Base-by-base conservation (phyloP, 2,888 invertebrate genomes). In the Drosophila mulleri region DNA sequence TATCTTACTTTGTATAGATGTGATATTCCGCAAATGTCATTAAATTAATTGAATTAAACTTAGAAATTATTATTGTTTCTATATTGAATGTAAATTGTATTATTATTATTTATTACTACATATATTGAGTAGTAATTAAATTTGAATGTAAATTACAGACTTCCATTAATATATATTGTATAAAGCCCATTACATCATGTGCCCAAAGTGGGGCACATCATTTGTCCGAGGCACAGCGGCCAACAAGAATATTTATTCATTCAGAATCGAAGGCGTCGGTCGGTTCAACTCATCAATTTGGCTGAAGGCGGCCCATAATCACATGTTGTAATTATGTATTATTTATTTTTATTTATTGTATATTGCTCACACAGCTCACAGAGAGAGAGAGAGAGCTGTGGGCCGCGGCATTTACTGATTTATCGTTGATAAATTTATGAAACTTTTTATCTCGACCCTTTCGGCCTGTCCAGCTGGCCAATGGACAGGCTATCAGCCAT, bases 291-390 rank as follows among this genome's bases (percentile, higher is more conserved):
- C 82, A 79, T 83, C 75, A 73, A 77, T 77, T 68, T 32, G 47
- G 47, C 23, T 16, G 26, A 54, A 26, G 41, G 11, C 58, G 71
- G 42, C 35, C 39, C 53, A 53, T 39, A 78, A 86, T 78, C 75
- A 81, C 88, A 89, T 72, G 78, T 57, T 88, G 88, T 89, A 90
- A 87, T 89, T 86, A 90, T 83, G 72, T 75, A 82, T 88, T 86
- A 86, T 89, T 88, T 89, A 85, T 88, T 88, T 81, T 75, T 87
- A 88, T 88, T 87, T 90, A 82, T 84, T 87, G 88, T 79, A 63
- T 65, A 84, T 79, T 88, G 78, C 67, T 68, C 83, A 80, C 65
- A 53, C 63, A 53, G 57, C 52, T 45, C 44, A 29, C 29, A n/a
- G 48, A 11, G 60, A 32, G 60, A 23, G 29, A n/a, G n/a, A n/a